Base-by-base conservation (phyloP, 1,140 invertebrate species). In the Carposina sasakii region DNA sequence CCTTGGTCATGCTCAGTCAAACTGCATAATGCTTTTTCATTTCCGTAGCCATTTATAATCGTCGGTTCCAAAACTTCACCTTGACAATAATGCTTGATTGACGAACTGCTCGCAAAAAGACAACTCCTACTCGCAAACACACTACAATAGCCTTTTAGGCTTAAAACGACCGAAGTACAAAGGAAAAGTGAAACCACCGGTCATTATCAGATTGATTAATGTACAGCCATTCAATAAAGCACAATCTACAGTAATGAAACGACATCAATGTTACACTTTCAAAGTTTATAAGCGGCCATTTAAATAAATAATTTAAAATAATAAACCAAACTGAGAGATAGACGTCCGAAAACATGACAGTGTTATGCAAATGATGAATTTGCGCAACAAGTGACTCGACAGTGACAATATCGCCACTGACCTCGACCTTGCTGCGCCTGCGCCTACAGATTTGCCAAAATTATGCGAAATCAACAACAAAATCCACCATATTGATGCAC, bases 341-440 rank as follows among this genome's bases (percentile, higher is more conserved):
- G n/a, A n/a, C n/a, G n/a, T n/a, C n/a, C n/a, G n/a, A n/a, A n/a
- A n/a, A n/a, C n/a, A n/a, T n/a, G n/a, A n/a, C n/a, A n/a, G n/a
- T n/a, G n/a, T 34, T 16, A 57, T 61, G 54, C 43, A 55, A 59
- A 55, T 57, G 50, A 46, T 51, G 46, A 48, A 49, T 63, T 72
- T 73, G 60, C 66, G 65, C 63, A 76, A 71, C 47, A 37, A 53
- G 44, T 49, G 48, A 49, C 37, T 62, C 45, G 52, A 51, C 57
- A 63, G 52, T 64, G 63, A 73, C 70, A 71, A 63, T 67, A 67
- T 71, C 67, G 65, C 54, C 34, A 47, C 8, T 54, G 58, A 59
- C 75, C 73, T 73, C 63, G 71, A 72, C 76, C 75, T 78, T 78
- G 71, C 62, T 51, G 52, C 49, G 54, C 57, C 33, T 63, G 62